phyloP scores from a whole-genome alignment of 2,888 invertebrate species.

The Phanerotoma sp. region DNA sequence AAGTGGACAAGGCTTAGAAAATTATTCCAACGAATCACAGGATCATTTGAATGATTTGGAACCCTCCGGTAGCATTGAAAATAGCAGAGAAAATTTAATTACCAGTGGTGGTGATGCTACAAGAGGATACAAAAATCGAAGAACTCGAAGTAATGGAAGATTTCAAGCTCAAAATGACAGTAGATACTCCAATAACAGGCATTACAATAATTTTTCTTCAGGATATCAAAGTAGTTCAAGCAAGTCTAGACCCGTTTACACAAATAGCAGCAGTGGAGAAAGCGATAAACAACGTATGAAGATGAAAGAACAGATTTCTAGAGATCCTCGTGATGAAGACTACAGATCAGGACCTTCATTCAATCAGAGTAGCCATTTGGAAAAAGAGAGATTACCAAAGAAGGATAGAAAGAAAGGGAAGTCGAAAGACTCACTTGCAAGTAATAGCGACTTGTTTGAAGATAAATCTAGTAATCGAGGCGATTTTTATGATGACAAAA shows the following conservation, averaged over 20 bases:
- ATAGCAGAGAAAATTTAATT: not conserved
- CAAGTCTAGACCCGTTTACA: not conserved
- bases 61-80: not conserved
- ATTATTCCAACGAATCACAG: not conserved
- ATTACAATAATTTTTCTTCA: slow-evolving; percentile 2
- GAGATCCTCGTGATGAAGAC: slow-evolving; percentile 21
- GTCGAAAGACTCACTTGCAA: no score
- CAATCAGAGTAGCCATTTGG: not conserved
- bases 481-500: slow-evolving; percentile 23
- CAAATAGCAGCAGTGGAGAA: no score
- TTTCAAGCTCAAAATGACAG: slow-evolving; percentile 41
- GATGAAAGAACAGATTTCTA: not conserved
- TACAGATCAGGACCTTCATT: slow-evolving; percentile 14
- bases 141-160: slow-evolving; percentile 35
- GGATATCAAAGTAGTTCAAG: not conserved
- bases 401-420: slow-evolving; percentile 6
- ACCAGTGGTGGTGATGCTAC: not conserved
- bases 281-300: slow-evolving; percentile 19
- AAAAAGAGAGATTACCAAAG: not conserved
- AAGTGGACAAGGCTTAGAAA: not conserved
- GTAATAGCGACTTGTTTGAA: no score
- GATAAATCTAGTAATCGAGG: slow-evolving; percentile 22
- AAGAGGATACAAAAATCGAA: slow-evolving; percentile 22
- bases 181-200: slow-evolving; percentile 32
- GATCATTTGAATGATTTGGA: not conserved